phyloP scores from a whole-genome alignment of 2,113 vertebrate species.

The Orthonyx spaldingii region DNA sequence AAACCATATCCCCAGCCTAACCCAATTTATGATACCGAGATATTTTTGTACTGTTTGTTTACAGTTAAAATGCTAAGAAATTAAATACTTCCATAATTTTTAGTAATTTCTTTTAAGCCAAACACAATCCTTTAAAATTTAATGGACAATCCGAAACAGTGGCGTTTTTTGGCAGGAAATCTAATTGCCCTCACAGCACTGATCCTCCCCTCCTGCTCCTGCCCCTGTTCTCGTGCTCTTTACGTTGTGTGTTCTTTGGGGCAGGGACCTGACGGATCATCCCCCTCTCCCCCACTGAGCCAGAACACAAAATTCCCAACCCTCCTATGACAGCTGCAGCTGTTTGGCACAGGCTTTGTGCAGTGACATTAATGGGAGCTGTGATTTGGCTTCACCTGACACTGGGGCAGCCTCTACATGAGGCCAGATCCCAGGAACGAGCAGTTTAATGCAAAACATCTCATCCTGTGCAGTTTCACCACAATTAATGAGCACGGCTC shows the following conservation, averaged over 20 bases:
- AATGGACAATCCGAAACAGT: not conserved
- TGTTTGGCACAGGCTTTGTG: not conserved
- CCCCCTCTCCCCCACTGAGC: accelerated
- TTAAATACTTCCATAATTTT: not conserved
- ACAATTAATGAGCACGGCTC: not conserved
- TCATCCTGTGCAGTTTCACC: not conserved
- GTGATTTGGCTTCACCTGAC: not conserved
- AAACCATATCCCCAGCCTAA: not conserved
- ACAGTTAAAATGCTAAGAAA: not conserved
- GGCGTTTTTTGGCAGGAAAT: not conserved
- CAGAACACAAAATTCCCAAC: not conserved
- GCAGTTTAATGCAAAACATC: not conserved
- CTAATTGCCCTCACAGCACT: not conserved
- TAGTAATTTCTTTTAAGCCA: not conserved
- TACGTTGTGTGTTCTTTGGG: not conserved
- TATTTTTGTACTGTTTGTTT: not conserved
- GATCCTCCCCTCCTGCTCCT: not conserved
- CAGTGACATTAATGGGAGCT: not conserved
- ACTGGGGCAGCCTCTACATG: not conserved
- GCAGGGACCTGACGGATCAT: not conserved
- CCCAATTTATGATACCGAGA: not conserved
- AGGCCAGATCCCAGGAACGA: not conserved
- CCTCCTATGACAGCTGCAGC: accelerated
- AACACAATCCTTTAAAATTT: not conserved
- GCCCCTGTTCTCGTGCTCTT: not conserved